phyloP scores from a whole-genome alignment of 2,113 vertebrate genomes.

The Atherinomorus stipes region DNA sequence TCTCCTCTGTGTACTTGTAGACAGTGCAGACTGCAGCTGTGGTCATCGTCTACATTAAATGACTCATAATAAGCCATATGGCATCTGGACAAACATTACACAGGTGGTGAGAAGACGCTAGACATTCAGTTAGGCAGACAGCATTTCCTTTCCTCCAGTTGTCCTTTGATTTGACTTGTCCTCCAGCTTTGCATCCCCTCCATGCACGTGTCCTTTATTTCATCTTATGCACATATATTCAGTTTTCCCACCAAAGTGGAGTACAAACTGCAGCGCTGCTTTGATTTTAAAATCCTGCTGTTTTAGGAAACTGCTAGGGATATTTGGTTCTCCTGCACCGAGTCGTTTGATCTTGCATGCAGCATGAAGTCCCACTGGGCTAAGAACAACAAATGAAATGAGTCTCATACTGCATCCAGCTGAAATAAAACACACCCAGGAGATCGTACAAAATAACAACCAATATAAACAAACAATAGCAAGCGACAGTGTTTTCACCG shows the following conservation, averaged over 20 bases:
- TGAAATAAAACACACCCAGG: constrained; percentile 47
- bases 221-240: constrained; percentile 3
- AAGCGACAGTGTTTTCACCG: background rate
- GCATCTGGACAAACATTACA: constrained; percentile 77
- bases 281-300: constrained; percentile 46
- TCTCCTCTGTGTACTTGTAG: background rate
- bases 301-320: constrained; percentile 49
- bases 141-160: constrained; percentile 28
- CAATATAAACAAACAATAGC: background rate
- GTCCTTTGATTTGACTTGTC: constrained; percentile 18
- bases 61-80: constrained; percentile 66
- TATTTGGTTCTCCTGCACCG: constrained; percentile 48
- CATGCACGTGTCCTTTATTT: constrained; percentile 3
- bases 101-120: constrained; percentile 48
- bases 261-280: constrained; percentile 9
- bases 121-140: constrained; percentile 14
- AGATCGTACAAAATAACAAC: constrained; percentile 29
- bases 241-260: constrained; percentile 13
- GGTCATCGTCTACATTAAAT: constrained; percentile 24
- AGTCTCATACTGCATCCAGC: constrained; percentile 39
- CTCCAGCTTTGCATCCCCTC: background rate
- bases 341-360: constrained; percentile 51
- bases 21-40: constrained; percentile 30
- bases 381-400: constrained; percentile 60
- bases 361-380: constrained; percentile 21